Conservation (phyloP, 2,888 invertebrate species). For the Caenorhabditis angaria region DNA sequence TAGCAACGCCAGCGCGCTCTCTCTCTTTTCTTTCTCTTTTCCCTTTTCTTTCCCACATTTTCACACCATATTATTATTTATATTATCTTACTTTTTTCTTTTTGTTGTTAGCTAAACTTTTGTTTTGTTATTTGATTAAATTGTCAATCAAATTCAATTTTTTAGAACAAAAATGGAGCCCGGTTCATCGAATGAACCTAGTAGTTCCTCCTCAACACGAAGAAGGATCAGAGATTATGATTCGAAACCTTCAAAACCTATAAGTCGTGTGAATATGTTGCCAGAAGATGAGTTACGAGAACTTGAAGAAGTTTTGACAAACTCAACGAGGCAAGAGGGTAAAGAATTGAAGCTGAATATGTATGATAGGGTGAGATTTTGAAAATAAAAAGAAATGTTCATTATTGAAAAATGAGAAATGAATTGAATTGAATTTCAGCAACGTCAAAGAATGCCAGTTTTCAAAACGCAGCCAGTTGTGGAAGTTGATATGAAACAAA, state of each 20-base stretch:
- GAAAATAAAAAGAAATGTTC: not conserved
- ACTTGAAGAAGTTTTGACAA: constrained; percentile 33
- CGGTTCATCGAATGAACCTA: no score
- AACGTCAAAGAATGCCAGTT: not conserved
- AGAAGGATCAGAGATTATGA: not conserved
- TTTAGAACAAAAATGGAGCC: no score
- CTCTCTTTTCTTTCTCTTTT: not conserved
- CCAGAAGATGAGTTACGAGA: constrained; percentile 6
- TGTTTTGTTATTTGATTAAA: no score
- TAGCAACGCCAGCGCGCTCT: not conserved
- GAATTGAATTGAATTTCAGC: not conserved
- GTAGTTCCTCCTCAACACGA: no score
- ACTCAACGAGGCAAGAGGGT: constrained; percentile 38
- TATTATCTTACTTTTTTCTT: no score
- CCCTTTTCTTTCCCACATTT: not conserved
- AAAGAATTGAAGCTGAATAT: constrained; percentile 21
- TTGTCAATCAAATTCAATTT: no score
- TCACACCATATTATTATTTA: no score
- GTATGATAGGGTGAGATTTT: constrained; percentile 32
- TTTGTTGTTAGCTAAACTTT: no score
- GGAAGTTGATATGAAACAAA: constrained; percentile 29
- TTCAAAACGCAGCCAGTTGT: not conserved
- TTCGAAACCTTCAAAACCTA: not conserved
- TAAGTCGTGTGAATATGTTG: not conserved
- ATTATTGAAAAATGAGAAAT: not conserved